A percentile compares a stretch with the other conserved stretches of the same genome.
Conservation (phyloP, 2,797 vertebrate species). For the Catharus ustulatus region DNA sequence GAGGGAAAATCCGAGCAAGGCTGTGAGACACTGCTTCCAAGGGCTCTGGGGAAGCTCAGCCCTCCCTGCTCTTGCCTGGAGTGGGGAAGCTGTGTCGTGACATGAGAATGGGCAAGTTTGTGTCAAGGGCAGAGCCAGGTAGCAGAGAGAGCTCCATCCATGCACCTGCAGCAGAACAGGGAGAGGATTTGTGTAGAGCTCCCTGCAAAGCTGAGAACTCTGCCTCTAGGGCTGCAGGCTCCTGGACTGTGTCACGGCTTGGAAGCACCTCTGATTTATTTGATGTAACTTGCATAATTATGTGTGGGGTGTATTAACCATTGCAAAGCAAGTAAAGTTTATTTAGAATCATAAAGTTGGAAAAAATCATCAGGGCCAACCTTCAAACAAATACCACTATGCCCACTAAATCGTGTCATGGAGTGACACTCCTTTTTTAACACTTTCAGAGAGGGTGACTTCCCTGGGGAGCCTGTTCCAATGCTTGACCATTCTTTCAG, state of each 20-base stretch:
- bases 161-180: neutral
- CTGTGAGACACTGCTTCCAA: neutral
- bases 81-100: neutral
- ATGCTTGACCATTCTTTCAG: neutral
- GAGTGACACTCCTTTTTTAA: neutral
- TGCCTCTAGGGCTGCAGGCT: neutral
- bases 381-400: neutral
- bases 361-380: neutral
- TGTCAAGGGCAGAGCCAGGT: neutral
- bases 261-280: neutral
- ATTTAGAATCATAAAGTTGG: neutral
- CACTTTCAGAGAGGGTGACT: neutral
- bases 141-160: neutral
- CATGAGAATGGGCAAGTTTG: accelerated
- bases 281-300: neutral
- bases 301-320: neutral
- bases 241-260: neutral
- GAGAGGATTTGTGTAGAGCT: neutral
- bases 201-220: neutral
- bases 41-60: neutral
- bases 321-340: neutral
- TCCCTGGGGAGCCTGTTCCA: neutral
- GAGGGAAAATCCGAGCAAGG: neutral
- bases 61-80: neutral
- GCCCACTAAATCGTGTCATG: too few relatives aligned